Conservation (phyloP, 2,888 invertebrate species). For the Sarcophaga variegata region DNA sequence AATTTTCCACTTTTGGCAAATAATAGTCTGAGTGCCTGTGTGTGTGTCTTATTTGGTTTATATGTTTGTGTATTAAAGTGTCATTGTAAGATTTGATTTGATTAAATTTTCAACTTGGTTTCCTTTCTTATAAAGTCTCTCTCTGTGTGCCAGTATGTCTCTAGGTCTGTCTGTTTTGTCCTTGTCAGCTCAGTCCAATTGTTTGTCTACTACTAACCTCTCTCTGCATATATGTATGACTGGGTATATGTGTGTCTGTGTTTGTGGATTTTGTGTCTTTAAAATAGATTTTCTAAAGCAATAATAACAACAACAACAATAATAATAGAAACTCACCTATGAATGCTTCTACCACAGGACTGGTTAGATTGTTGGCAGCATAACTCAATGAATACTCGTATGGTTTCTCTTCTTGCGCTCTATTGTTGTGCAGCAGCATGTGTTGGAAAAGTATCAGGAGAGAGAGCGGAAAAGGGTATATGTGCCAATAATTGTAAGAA, state of each 20-base stretch:
- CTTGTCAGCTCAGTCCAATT: not conserved
- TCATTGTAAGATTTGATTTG: constrained; percentile 46
- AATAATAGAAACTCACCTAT: constrained; percentile 70
- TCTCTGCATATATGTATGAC: no score
- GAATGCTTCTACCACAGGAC: constrained; percentile 72
- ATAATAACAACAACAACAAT: not conserved
- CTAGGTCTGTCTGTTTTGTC: not conserved
- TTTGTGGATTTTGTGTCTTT: not conserved
- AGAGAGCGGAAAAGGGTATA: not conserved
- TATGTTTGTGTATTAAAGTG: not conserved
- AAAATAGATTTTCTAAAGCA: not conserved
- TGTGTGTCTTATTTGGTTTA: not conserved
- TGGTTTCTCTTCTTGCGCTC: constrained; percentile 73
- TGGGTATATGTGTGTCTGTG: not conserved
- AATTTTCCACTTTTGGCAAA: not conserved
- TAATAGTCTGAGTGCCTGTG: not conserved
- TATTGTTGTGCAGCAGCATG: constrained; percentile 15
- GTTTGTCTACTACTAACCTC: no score
- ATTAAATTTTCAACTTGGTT: constrained; percentile 31
- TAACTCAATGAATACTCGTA: constrained; percentile 69
- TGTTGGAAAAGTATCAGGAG: not conserved
- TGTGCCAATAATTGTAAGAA: constrained; percentile 27
- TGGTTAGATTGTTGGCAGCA: constrained; percentile 71
- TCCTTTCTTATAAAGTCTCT: not conserved
- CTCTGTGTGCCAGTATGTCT: no score